Evolutionary conservation across 2,797 vertebrate genomes (phyloP), one percentile per base, ranked within the genome.

Genomic region (Varecia variegata): DNA sequence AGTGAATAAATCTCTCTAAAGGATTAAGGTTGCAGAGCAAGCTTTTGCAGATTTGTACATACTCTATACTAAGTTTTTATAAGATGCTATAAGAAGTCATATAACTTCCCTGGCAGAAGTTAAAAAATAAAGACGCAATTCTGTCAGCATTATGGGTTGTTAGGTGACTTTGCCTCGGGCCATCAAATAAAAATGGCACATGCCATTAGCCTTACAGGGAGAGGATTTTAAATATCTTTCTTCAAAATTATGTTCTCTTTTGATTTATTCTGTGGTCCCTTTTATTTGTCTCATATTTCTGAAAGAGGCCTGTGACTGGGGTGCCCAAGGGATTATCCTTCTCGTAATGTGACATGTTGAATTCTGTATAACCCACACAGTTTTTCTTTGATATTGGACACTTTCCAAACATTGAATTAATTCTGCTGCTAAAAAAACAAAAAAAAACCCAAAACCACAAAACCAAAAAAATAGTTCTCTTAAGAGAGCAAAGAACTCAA

Each of bases 121-220:
- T 81, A 68, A 90, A 89, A 96, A 97, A 96, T 96, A 97, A 98
- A 97, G 68, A 86, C 13, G 9, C 79, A 79, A 91, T 96, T 97
- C 94, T 96, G 95, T 95, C 95, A 98, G 77, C 11, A 23, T 40
- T 96, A 81, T 73, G 47, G 88, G 80, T 90, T 91, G 32, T 97
- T 94, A 71, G 94, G 93, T 96, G 94, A 96, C 80, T 97, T 96
- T 97, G 94, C 96, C 96, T 96, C 40, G 67, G 93, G 96, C 92
- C 67, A 91, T 80, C 81, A 95, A 95, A 96, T 97, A 96, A 97
- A 96, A 97, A 91, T 94, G 97, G 96, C 91, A 96, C n/a, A 89
- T 97, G 6, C 67, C 73, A 90, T 86, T 50, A 52, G 88, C 56
- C 89, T 97, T 90, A 82, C 17, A 38, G 81, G 32, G 7, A 95